Percentiles rank a stretch among this genome's conserved stretches.
phyloP scores from a whole-genome alignment of 2,888 invertebrate genomes.

The Coelopa pilipes region DNA sequence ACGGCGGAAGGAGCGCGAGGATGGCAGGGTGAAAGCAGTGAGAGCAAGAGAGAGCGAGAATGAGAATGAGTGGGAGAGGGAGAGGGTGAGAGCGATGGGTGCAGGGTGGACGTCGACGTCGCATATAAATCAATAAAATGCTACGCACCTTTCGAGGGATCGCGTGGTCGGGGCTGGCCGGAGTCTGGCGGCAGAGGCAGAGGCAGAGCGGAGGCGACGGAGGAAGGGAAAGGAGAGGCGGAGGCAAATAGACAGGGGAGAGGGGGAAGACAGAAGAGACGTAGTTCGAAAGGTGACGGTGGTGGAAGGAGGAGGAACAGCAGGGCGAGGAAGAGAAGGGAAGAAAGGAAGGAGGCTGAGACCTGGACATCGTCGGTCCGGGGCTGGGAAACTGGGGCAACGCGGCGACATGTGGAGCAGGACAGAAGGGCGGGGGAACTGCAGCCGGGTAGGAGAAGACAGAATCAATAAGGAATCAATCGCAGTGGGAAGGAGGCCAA shows the following conservation, averaged over 20 bases:
- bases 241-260: neutral
- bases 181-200: neutral
- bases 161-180: too few species aligned
- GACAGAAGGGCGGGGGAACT: too few species aligned
- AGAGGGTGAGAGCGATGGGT: neutral
- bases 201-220: neutral
- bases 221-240: neutral
- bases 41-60: neutral
- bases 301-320: too few species aligned
- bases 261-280: neutral
- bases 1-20: neutral
- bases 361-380: too few species aligned
- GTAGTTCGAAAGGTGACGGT: neutral
- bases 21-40: neutral
- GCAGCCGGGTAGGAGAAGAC: too few species aligned
- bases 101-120: neutral
- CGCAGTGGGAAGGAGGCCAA: too few species aligned
- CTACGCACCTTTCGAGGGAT: conserved; percentile 10
- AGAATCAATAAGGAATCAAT: too few species aligned
- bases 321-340: too few species aligned
- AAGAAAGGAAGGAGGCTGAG: too few species aligned
- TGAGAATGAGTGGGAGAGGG: neutral
- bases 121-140: conserved; percentile 23
- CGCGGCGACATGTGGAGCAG: too few species aligned
- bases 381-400: too few species aligned